Base-by-base conservation (phyloP, 2,888 invertebrate species). In the Aporophyla nigra region DNA sequence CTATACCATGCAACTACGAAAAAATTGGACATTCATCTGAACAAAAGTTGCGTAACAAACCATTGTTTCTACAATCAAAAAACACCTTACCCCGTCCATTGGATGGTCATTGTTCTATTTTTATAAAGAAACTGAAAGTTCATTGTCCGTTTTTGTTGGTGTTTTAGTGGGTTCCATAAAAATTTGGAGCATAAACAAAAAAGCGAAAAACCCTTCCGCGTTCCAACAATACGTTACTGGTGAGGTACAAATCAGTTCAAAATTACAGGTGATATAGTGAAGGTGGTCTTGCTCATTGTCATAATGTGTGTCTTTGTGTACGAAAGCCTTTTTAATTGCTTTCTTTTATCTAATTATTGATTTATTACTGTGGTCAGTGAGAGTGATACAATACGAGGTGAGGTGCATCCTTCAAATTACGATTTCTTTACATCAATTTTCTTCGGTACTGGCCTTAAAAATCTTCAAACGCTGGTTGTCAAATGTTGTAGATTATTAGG, bases 101-200 rank as follows among this genome's bases (percentile, higher is more conserved):
- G 86, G 85, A 85, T 85, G 78, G 78, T 84, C 78, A 76, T 88
- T 85, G 91, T 95, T 94, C 91, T 80, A 83, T 75, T 91, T 96
- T 96, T 96, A 96, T 96, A 96, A 95, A 95, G 96, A 96, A 96
- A 96, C 92, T 95, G 96, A 96, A 96, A 96, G 96, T 96, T 91
- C 88, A 95, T 96, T 96, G 96, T 96, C 40, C 88, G 90, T 94
- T 94, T 95, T 95, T 94, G 94, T 90, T 90, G 90, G 86, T 87
- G 75, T 90, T 94, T 94, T 93, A 93, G 92, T 90, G 93, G 85
- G 80, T 84, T 82, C 90, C 93, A 93, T 95, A 96, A 96, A 96
- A 95, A 96, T 95, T 92, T 95, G 76, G 96, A 96, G 94, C 95
- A 95, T 88, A 93, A 94, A 95, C 94, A 95, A 95, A 96, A 95